Percentiles rank a stretch among this genome's conserved stretches.
Conservation (phyloP, 2,888 invertebrate species). For the Dusona sp. region DNA sequence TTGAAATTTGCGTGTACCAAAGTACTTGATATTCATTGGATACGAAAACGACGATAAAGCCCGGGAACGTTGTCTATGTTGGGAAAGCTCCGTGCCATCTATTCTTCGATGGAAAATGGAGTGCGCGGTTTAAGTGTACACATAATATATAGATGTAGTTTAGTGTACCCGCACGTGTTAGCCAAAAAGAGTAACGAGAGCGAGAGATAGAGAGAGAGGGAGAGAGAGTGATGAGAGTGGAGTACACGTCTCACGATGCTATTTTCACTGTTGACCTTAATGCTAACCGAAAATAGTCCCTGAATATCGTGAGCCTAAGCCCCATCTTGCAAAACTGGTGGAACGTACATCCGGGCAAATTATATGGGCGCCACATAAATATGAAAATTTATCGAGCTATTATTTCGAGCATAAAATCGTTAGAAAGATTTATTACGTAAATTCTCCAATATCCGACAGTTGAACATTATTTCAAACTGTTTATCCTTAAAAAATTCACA, state of each 20-base stretch:
- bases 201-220: conserved; percentile 14
- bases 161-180: conserved; percentile 36
- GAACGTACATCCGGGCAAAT: conserved; percentile 29
- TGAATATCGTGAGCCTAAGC: conserved; percentile 45
- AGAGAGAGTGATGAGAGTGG: neutral
- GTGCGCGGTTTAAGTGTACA: conserved; percentile 40
- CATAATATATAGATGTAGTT: conserved; percentile 9
- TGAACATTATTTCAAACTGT: neutral
- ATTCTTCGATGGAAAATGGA: conserved; percentile 47
- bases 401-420: neutral
- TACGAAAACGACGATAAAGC: conserved; percentile 36
- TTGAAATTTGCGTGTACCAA: conserved; percentile 8
- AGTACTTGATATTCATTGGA: conserved; percentile 48
- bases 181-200: conserved; percentile 18
- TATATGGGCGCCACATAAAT: neutral
- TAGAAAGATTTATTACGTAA: neutral
- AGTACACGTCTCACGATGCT: conserved; percentile 56
- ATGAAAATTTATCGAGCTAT: conserved; percentile 4
- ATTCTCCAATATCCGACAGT: no score
- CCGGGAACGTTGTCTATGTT: conserved; percentile 11
- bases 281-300: conserved; percentile 71
- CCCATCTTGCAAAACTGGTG: conserved; percentile 44
- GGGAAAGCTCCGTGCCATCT: conserved; percentile 10
- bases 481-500: neutral
- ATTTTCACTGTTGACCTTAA: conserved; percentile 73